Conservation (phyloP, 2,888 invertebrate species). For the Rhopalosiphum nymphaeae region DNA sequence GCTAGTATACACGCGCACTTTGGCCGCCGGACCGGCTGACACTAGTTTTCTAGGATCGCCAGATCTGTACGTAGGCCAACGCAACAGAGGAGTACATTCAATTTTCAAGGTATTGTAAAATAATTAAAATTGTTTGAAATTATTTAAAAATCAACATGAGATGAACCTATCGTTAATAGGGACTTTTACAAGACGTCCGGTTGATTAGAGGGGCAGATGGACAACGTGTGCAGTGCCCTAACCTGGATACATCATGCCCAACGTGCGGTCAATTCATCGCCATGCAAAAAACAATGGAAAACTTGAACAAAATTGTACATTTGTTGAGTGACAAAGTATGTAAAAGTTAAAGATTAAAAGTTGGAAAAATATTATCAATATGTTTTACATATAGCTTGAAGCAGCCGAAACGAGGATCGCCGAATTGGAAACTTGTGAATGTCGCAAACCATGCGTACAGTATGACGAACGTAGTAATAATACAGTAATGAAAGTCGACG, state of each 20-base stretch:
- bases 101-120: constrained; percentile 81
- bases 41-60: constrained; percentile 80
- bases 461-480: constrained; percentile 71
- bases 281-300: constrained; percentile 85
- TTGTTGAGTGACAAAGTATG: constrained; percentile 86
- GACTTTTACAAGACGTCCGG: constrained; percentile 88
- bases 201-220: constrained; percentile 88
- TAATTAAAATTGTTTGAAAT: neutral
- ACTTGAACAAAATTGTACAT: constrained; percentile 84
- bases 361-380: neutral
- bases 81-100: constrained; percentile 84
- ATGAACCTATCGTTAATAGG: constrained; percentile 73
- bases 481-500: constrained; percentile 85
- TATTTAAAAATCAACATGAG: neutral
- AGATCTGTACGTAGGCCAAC: constrained; percentile 89
- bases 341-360: neutral
- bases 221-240: constrained; percentile 87
- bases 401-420: constrained; percentile 83
- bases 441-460: constrained; percentile 87
- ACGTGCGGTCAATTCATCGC: constrained; percentile 90
- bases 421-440: constrained; percentile 89
- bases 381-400: constrained; percentile 76
- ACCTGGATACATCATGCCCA: constrained; percentile 87
- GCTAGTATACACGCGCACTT: constrained; percentile 84
- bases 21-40: constrained; percentile 77